Evolutionary conservation across 2,113 vertebrate genomes (phyloP), one percentile per base, ranked within the genome.

Genomic region (Nestor notabilis): DNA sequence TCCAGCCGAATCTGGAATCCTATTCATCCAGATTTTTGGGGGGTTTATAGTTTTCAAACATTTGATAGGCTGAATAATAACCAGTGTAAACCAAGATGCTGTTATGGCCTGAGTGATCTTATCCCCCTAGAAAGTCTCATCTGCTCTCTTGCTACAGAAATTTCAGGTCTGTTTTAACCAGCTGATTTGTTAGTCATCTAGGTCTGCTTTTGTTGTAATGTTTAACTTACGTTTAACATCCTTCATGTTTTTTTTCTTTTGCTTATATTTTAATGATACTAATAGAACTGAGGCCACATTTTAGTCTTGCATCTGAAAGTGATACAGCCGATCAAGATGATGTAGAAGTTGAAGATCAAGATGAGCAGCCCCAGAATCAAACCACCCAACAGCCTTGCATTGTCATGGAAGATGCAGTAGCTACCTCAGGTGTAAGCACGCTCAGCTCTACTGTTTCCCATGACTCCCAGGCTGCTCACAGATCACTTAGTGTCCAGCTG

Each of bases 371-470:
- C 82, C 78, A 97, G n/a, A 98, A 97, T 83, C 98, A 98, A 90
- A 97, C 96, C 52, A 97, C 98, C 33, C 98, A 89, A 12, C 97
- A 98, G 21, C 98, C 99, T 28, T 97, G 94, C 35, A 96, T 97
- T 20, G 76, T 98, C 46, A 97, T 98, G 33, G 99, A 99, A 76
- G 99, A 99, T 95, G 99, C 98, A 1, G 98, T 99, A 95, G 99
- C 96, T 92, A 99, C 99, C 47, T 99, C 99, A 4, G 99, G 99
- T 35, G 99, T 99, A 87, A 99, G 99, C 99, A 99, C 99, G 1
- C 99, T 99, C 97, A 99, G 99, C 95, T 99, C 99, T 77, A 99
- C 99, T 0, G 98, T 99, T 15, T 99, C 99, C 8, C 99, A 99
- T 27, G 99, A 98, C 61, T 99, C 99, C 65, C 99, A 99, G 66